Evolutionary conservation across 2,113 vertebrate species (phyloP), one percentile per base, ranked within the genome.

Genomic region (Catharus bicknelli): DNA sequence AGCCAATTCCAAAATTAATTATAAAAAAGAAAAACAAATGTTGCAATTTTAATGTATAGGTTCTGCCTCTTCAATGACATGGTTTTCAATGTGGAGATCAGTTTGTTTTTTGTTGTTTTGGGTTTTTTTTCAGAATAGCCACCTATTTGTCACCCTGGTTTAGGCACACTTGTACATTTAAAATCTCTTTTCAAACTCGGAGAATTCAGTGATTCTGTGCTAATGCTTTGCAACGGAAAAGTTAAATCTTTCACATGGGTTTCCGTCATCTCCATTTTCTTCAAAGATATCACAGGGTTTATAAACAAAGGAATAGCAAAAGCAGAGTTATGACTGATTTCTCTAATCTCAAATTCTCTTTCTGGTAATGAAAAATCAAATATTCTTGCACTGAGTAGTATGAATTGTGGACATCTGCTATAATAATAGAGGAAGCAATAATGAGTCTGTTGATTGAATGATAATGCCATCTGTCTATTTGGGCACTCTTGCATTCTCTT

Each of bases 391-490:
- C 45, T 63, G 32, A 74, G 15, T 83, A 86, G 90, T 79, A 68
- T 2, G 15, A 82, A 79, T 64, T 69, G 51, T 69, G 32, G 47
- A 73, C 74, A 89, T 93, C 94, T 96, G 86, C 74, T 89, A 3
- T 50, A 58, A 80, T 80, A 83, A 78, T 75, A 76, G 74, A 95
- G 81, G 89, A 96, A 94, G 70, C 67, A 87, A 83, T 84, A 87
- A 62, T 22, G 15, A 73, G 55, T 62, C 82, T 96, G 74, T 53
- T 94, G 85, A 79, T 91, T 64, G 67, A 87, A 43, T 70, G 96
- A 91, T 95, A 87, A 79, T 66, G 55, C 34, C 63, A 47, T 90
- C 91, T 92, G 58, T 85, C 88, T 73, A n/a, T 66, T 83, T 51
- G 19, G 38, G 26, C 58, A 93, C 59, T 38, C 19, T 73, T 79